Evolutionary conservation across 2,888 invertebrate genomes (phyloP).

Genomic region (Drosophila paranaensis): DNA sequence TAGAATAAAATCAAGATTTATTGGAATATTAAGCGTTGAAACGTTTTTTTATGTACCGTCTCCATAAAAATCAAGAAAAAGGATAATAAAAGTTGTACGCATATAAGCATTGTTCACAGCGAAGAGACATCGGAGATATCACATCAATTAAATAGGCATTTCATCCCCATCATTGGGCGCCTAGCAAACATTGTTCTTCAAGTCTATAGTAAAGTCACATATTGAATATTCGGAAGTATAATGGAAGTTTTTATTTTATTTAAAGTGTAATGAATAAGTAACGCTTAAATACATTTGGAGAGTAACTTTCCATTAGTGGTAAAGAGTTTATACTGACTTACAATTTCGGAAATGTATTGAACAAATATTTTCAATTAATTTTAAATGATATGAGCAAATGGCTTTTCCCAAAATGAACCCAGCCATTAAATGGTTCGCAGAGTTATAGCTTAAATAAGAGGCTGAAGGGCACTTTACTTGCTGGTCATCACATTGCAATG

Average conservation of each 20-base stretch:
- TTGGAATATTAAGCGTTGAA: slow-evolving; percentile 45
- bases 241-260: background rate
- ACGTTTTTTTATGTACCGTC: slow-evolving; percentile 25
- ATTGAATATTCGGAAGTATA: background rate
- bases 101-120: background rate
- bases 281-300: background rate
- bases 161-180: background rate
- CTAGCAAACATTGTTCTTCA: background rate
- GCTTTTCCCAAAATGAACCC: slow-evolving; percentile 15
- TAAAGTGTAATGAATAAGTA: background rate
- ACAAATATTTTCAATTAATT: slow-evolving; percentile 25
- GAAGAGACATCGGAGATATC: background rate
- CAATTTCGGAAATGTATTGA: background rate
- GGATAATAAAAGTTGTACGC: slow-evolving; percentile 5
- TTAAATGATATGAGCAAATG: slow-evolving; percentile 22
- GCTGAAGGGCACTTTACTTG: slow-evolving; percentile 14
- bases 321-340: background rate
- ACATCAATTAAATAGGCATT: background rate
- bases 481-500: slow-evolving; percentile 15
- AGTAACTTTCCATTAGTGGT: background rate
- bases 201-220: background rate
- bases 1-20: slow-evolving; percentile 52
- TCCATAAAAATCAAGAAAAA: slow-evolving; percentile 25
- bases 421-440: slow-evolving; percentile 10
- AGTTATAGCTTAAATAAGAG: slow-evolving; percentile 13